phyloP scores from a whole-genome alignment of 64 coral and sea anemone genomes.

The Porites australiensis region DNA sequence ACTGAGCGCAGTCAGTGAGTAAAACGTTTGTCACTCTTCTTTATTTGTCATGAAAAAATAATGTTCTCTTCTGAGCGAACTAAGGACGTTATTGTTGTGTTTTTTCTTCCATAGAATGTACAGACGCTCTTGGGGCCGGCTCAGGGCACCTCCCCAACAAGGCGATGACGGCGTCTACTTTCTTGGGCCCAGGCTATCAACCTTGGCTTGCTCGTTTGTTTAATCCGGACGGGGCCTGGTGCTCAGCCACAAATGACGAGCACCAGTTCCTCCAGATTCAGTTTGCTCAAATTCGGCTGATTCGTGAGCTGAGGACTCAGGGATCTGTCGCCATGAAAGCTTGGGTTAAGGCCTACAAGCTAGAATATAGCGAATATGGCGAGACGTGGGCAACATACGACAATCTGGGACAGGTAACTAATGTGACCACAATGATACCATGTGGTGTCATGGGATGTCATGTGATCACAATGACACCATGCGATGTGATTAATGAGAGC shows the following conservation, averaged over 20 bases:
- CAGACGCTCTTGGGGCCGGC: background rate
- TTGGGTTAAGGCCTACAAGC: background rate
- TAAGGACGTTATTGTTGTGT: background rate
- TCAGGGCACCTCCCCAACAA: background rate
- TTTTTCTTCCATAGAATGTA: background rate
- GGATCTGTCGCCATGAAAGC: background rate
- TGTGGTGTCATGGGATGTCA: too few species aligned
- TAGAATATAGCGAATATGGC: slow-evolving; percentile 12
- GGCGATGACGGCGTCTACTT: background rate
- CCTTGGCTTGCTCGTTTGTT: slow-evolving; percentile 20
- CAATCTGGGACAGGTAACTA: background rate
- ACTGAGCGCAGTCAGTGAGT: too few species aligned
- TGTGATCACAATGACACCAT: too few species aligned
- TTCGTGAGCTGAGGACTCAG: slow-evolving; percentile 15
- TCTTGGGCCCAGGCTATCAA: slow-evolving; percentile 25
- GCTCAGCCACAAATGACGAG: background rate
- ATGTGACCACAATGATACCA: too few species aligned
- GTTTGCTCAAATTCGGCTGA: slow-evolving; percentile 10
- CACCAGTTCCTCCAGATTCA: background rate
- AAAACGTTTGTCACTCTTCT: too few species aligned
- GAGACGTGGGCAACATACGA: background rate
- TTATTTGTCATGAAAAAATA: too few species aligned
- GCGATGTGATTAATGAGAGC: too few species aligned
- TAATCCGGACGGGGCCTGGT: slow-evolving; percentile 41
- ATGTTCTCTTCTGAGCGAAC: too few species aligned